Conservation (phyloP, 2,888 invertebrate species). For the Temnothorax rugatulus region DNA sequence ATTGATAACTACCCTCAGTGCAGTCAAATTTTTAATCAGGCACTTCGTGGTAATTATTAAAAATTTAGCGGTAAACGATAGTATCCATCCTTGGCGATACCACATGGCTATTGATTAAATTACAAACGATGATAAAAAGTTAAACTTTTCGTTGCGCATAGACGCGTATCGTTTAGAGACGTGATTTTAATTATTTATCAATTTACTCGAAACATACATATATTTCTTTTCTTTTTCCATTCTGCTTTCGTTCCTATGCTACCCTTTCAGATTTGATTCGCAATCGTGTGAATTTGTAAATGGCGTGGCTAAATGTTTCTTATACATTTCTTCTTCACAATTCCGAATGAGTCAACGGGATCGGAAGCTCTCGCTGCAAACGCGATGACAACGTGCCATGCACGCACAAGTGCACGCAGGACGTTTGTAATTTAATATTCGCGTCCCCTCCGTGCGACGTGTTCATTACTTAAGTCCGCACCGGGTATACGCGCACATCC, state of each 20-base stretch:
- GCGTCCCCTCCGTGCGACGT: slow-evolving; percentile 63
- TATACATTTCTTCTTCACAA: not conserved
- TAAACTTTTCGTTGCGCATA: not conserved
- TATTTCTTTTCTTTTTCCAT: not conserved
- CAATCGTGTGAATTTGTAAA: not conserved
- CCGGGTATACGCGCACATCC: slow-evolving; percentile 67
- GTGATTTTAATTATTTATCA: not conserved
- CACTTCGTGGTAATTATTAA: not conserved
- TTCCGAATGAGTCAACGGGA: slow-evolving; percentile 27
- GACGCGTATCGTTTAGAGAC: not conserved
- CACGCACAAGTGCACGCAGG: slow-evolving; percentile 50
- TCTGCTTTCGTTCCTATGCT: not conserved
- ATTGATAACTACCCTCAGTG: not conserved
- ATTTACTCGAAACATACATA: not conserved
- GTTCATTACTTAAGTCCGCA: slow-evolving; percentile 81
- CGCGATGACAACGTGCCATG: slow-evolving; percentile 20
- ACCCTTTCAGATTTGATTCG: not conserved
- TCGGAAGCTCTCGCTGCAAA: not conserved
- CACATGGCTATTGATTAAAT: not conserved
- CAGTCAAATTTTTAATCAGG: not conserved
- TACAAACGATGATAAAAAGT: not conserved
- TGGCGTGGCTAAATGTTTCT: not conserved
- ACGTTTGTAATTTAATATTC: slow-evolving; percentile 78
- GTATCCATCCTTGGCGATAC: not conserved
- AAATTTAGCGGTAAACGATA: not conserved